These are phyloP conservation scores for Andrena praecox DNA, from an alignment of 2,888 invertebrate species.

Conservation along the genomic window DNA sequence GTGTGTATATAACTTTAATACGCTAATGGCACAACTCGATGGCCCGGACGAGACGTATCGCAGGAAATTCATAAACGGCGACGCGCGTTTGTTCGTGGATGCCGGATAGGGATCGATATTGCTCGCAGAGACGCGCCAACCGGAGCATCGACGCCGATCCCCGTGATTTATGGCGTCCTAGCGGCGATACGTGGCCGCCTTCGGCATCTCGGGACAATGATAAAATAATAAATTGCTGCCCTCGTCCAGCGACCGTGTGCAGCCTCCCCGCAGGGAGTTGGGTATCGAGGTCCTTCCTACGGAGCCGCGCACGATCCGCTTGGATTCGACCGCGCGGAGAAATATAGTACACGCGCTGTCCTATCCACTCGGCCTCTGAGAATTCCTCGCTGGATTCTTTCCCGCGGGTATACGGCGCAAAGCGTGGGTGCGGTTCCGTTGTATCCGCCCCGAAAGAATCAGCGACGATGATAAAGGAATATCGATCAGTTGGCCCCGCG, in stretches of 20 bases:
- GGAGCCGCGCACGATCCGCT: slow-evolving; percentile 4
- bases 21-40: neutral
- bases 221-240: slow-evolving; percentile 66
- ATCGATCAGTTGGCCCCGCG: slow-evolving; percentile 22
- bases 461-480: slow-evolving; percentile 28
- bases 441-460: slow-evolving; percentile 4
- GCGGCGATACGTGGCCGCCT: slow-evolving; percentile 19
- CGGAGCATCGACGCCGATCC: slow-evolving; percentile 48
- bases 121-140: neutral
- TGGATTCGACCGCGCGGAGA: slow-evolving; percentile 17
- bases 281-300: slow-evolving; percentile 8
- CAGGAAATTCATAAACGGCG: neutral
- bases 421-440: slow-evolving; percentile 34
- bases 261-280: slow-evolving; percentile 27
- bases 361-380: slow-evolving; percentile 23
- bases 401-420: slow-evolving; percentile 20
- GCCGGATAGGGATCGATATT: neutral
- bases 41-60: neutral
- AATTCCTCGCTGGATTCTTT: slow-evolving; percentile 38
- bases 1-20: slow-evolving; percentile 24
- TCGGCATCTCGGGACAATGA: slow-evolving; percentile 58
- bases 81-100: neutral
- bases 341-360: slow-evolving; percentile 8
- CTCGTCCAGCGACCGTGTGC: slow-evolving; percentile 20
- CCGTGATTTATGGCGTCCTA: slow-evolving; percentile 40